These are phyloP conservation scores for Mamestra configurata DNA, from an alignment of 1,140 invertebrate species.

Conservation along the genomic window DNA sequence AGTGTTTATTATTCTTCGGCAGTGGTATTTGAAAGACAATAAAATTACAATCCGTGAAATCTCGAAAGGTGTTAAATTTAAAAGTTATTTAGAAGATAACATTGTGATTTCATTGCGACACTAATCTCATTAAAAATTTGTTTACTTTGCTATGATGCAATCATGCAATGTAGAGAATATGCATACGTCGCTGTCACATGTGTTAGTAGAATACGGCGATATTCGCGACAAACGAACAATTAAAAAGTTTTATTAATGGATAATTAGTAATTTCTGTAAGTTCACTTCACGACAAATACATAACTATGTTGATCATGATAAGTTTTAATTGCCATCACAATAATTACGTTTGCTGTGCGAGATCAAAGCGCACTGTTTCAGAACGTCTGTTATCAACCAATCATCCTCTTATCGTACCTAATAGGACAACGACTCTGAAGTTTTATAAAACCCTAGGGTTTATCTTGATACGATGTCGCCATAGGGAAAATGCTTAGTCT, in stretches of 20 bases:
- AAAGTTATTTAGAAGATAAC: neutral
- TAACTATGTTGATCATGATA: conserved; percentile 46
- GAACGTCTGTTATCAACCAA: conserved; percentile 43
- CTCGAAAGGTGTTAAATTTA: neutral
- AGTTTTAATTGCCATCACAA: conserved; percentile 50
- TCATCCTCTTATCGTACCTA: conserved; percentile 49
- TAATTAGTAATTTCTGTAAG: conserved; percentile 25
- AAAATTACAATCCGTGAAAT: neutral
- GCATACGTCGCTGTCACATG: neutral
- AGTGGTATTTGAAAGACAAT: neutral
- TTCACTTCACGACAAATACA: conserved; percentile 7
- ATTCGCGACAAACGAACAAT: neutral
- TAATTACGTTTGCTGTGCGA: conserved; percentile 46
- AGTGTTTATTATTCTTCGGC: neutral
- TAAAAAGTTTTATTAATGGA: neutral
- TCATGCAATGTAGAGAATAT: neutral
- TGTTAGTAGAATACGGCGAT: neutral
- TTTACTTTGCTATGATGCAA: neutral
- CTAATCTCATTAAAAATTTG: neutral
- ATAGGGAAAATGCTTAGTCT: conserved; percentile 34
- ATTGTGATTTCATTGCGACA: conserved; percentile 1
- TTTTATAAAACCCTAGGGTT: conserved; percentile 41
- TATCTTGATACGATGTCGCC: conserved; percentile 15
- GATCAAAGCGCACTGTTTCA: conserved; percentile 48
- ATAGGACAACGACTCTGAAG: conserved; percentile 52